phyloP scores from a whole-genome alignment of 2,888 invertebrate species.

The Meteorus cinctellus region DNA sequence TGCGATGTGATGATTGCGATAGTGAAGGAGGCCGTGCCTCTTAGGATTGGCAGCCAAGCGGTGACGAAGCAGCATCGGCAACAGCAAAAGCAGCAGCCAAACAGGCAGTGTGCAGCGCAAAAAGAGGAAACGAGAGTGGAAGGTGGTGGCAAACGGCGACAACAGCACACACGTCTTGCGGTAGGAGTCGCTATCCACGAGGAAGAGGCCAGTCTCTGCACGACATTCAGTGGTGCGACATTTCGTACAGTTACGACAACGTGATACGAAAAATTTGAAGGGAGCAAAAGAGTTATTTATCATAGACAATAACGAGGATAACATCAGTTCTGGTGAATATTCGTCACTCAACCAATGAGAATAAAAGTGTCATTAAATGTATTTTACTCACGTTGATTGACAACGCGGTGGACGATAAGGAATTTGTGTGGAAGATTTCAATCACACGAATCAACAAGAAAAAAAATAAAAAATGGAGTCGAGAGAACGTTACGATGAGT shows the following conservation, averaged over 20 bases:
- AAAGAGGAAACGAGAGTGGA: conserved; percentile 39
- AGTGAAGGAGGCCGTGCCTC: conserved; percentile 47
- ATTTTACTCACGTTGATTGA: not conserved
- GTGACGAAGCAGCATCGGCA: conserved; percentile 31
- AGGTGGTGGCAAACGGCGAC: conserved; percentile 41
- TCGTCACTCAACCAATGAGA: too few species aligned
- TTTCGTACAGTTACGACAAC: conserved; percentile 11
- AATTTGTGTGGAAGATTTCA: not conserved
- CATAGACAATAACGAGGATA: too few species aligned
- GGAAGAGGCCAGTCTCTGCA: conserved; percentile 58
- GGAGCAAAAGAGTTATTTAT: not conserved
- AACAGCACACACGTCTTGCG: conserved; percentile 42
- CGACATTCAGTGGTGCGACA: conserved; percentile 52
- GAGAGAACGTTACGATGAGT: conserved; percentile 73
- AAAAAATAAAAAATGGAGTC: conserved; percentile 52
- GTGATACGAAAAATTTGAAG: not conserved
- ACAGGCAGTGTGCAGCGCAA: conserved; percentile 37
- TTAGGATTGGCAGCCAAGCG: conserved; percentile 50
- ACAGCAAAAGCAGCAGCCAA: conserved; percentile 26
- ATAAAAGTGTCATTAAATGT: not conserved
- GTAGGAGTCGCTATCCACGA: conserved; percentile 53
- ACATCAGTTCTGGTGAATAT: too few species aligned
- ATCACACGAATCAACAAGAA: not conserved
- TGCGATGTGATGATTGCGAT: conserved; percentile 36
- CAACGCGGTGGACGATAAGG: conserved; percentile 35